phyloP scores from a whole-genome alignment of 2,113 vertebrate genomes.

The human region DNA sequence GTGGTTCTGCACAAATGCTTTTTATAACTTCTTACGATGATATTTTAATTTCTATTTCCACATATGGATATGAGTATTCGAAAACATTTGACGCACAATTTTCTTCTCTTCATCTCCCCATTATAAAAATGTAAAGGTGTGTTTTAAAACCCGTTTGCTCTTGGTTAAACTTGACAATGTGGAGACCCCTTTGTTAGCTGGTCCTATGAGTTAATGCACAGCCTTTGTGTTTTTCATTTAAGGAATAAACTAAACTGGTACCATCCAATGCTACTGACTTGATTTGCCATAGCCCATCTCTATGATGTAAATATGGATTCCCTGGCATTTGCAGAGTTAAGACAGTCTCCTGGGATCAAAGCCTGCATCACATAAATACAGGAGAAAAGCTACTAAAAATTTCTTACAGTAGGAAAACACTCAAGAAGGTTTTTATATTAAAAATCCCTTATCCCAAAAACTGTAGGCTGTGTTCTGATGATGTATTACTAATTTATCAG shows the following conservation, averaged over 20 bases:
- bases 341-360: too few relatives aligned
- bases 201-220: fast-evolving
- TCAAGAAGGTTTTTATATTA: background rate
- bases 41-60: background rate
- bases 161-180: background rate
- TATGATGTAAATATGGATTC: background rate
- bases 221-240: background rate
- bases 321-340: background rate
- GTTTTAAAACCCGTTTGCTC: background rate
- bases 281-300: fast-evolving
- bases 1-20: background rate
- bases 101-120: background rate
- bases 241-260: background rate
- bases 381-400: background rate
- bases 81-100: background rate
- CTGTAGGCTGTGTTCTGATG: background rate
- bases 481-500: background rate
- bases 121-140: background rate
- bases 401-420: background rate
- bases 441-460: background rate
- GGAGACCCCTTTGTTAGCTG: background rate
- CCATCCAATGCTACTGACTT: background rate
- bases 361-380: background rate
- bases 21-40: background rate
- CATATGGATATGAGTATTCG: background rate